These are phyloP conservation scores for Rhinogobio ventralis DNA, from an alignment of 2,797 vertebrate genomes.

Conservation along the genomic window DNA sequence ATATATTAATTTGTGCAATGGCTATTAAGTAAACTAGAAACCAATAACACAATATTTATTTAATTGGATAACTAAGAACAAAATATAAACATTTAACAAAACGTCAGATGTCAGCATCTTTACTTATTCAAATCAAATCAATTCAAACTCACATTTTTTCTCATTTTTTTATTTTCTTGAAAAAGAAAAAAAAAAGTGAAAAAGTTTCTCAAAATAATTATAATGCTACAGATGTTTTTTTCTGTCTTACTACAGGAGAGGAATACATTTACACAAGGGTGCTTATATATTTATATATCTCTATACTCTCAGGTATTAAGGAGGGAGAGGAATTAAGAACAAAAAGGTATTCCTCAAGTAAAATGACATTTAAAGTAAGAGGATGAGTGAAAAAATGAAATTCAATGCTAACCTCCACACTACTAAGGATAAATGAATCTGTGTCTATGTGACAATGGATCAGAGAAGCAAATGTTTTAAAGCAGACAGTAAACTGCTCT, in stretches of 20 bases:
- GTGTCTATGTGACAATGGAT: neutral
- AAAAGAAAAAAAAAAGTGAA: constrained; percentile 79
- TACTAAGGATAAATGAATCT: constrained; percentile 25
- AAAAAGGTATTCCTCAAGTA: constrained; percentile 65
- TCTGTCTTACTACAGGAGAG: constrained; percentile 73
- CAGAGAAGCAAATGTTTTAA: constrained; percentile 36
- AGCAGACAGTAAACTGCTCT: constrained; percentile 61
- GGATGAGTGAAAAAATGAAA: constrained; percentile 53
- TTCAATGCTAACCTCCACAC: constrained; percentile 53
- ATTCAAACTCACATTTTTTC: constrained; percentile 47
- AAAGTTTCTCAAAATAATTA: constrained; percentile 81
- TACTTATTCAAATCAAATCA: constrained; percentile 6
- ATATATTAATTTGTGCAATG: too few relatives aligned
- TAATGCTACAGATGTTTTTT: constrained; percentile 79
- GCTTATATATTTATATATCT: constrained; percentile 76
- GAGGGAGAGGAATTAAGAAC: constrained; percentile 59
- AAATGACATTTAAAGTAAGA: constrained; percentile 56
- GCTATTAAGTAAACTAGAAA: neutral
- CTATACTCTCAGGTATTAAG: constrained; percentile 77
- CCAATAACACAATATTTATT: neutral
- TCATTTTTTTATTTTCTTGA: constrained; percentile 75
- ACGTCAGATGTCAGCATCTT: neutral
- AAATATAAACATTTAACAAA: neutral
- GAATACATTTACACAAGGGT: constrained; percentile 83
- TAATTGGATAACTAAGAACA: neutral